Evolutionary conservation across 1,140 invertebrate species (phyloP).

Genomic region (Drosophila orosa): DNA sequence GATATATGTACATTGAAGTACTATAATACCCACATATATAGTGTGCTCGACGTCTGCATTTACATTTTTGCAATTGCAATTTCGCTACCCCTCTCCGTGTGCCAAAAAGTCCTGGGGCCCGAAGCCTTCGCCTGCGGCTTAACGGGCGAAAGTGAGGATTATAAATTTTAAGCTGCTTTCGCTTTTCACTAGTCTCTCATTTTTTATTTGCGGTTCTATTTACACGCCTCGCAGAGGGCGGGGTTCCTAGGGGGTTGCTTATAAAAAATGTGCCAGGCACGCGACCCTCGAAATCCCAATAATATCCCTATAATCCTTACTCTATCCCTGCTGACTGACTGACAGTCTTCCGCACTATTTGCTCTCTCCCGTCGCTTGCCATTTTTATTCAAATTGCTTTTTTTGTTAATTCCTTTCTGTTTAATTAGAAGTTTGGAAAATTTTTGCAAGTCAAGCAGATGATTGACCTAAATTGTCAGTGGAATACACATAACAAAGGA

Average conservation of each 20-base stretch:
- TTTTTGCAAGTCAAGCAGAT: conserved; percentile 71
- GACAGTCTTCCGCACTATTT: conserved; percentile 35
- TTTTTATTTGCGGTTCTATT: conserved; percentile 78
- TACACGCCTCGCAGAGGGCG: conserved; percentile 29
- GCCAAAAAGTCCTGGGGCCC: conserved; percentile 5
- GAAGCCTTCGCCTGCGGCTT: conserved; percentile 41
- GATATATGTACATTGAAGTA: conserved; percentile 25
- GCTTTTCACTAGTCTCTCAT: conserved; percentile 60
- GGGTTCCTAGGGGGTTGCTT: conserved; percentile 36
- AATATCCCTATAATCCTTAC: conserved; percentile 64
- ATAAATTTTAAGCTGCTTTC: conserved; percentile 82
- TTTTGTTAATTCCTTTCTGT: conserved; percentile 28
- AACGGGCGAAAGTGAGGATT: conserved; percentile 80
- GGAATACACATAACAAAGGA: conserved; percentile 37
- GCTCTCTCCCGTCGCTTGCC: conserved; percentile 48
- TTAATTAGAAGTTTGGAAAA: conserved; percentile 57
- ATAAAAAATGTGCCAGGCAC: conserved; percentile 75
- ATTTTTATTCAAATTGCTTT: conserved; percentile 69
- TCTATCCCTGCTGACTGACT: conserved; percentile 42
- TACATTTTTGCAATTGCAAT: conserved; percentile 54
- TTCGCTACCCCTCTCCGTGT: conserved; percentile 12
- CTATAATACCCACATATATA: conserved; percentile 10
- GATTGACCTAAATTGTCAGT: conserved; percentile 66
- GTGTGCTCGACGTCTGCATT: conserved; percentile 36
- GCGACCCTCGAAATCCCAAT: conserved; percentile 70